A percentile compares a stretch with the other conserved stretches of the same genome.
Evolutionary conservation across 2,797 vertebrate genomes (phyloP).

Genomic region (Microchirus variegatus): DNA sequence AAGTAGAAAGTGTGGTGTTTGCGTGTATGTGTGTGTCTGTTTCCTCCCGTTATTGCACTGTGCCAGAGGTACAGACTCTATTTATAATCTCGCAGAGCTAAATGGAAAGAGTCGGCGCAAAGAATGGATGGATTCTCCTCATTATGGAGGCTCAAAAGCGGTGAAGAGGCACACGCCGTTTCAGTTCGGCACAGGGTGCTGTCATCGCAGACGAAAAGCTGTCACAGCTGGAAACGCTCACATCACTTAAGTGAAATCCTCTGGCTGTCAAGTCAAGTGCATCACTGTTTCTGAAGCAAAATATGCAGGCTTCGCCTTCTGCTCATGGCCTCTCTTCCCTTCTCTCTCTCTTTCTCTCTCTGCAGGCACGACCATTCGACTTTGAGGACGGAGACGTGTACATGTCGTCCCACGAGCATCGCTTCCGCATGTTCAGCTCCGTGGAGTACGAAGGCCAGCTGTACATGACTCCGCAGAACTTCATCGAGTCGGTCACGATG

Average conservation of each 20-base stretch:
- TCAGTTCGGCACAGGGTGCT: conserved; percentile 4
- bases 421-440: conserved; percentile 93
- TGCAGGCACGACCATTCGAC: conserved; percentile 77
- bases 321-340: background rate
- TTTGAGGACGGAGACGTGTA: conserved; percentile 90
- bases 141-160: conserved; percentile 50
- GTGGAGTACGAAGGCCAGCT: conserved; percentile 95
- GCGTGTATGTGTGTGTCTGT: conserved; percentile 12
- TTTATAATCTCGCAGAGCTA: conserved; percentile 60
- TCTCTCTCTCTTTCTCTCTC: background rate
- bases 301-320: conserved; percentile 1
- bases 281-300: background rate
- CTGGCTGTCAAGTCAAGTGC: background rate
- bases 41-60: conserved; percentile 34
- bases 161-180: conserved; percentile 18
- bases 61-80: conserved; percentile 47
- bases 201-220: conserved; percentile 1
- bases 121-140: conserved; percentile 54
- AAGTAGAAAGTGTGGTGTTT: conserved; percentile 49
- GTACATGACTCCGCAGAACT: conserved; percentile 96
- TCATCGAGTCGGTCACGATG: conserved; percentile 94
- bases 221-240: background rate
- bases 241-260: background rate
- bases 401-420: conserved; percentile 92
- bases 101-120: conserved; percentile 53